Conservation (phyloP, 2,113 vertebrate species). For the Xiphophorus hellerii region DNA sequence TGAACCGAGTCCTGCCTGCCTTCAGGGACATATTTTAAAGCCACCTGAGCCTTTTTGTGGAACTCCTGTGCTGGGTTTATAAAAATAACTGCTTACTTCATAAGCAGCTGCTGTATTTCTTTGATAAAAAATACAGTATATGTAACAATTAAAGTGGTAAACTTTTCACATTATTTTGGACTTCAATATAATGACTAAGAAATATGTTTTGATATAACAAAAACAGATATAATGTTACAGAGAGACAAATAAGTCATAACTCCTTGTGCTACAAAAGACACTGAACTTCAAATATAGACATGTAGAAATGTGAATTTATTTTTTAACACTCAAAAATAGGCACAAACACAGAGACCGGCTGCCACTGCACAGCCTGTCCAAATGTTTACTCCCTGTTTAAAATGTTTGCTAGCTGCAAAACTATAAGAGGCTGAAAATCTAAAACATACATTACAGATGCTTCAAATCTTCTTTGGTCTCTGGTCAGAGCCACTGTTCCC, state of each 20-base stretch:
- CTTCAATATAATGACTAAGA: not conserved
- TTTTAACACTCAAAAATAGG: not conserved
- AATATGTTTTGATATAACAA: not conserved
- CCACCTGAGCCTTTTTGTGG: conserved; percentile 68
- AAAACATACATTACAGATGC: conserved; percentile 24
- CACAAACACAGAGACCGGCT: conserved; percentile 14
- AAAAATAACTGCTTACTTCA: conserved; percentile 23
- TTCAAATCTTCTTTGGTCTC: conserved; percentile 35
- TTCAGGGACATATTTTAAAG: conserved; percentile 57
- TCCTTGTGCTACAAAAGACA: not conserved
- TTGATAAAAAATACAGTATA: conserved; percentile 30
- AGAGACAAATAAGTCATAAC: not conserved
- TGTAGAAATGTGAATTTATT: conserved; percentile 1
- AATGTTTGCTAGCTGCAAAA: conserved; percentile 15
- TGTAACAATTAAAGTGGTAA: conserved; percentile 11
- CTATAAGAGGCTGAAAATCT: conserved; percentile 16
- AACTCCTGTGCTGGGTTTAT: conserved; percentile 42
- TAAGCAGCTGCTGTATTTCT: conserved; percentile 55
- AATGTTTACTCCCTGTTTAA: conserved; percentile 46
- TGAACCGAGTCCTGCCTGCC: conserved; percentile 59
- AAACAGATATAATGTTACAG: too few relatives aligned
- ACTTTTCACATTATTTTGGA: not conserved
- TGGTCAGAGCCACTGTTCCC: conserved; percentile 34
- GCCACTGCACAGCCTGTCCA: conserved; percentile 24
- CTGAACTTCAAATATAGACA: conserved; percentile 9